These are phyloP conservation scores for Heterochromis multidens DNA, from an alignment of 2,113 vertebrate genomes.

Conservation along the genomic window DNA sequence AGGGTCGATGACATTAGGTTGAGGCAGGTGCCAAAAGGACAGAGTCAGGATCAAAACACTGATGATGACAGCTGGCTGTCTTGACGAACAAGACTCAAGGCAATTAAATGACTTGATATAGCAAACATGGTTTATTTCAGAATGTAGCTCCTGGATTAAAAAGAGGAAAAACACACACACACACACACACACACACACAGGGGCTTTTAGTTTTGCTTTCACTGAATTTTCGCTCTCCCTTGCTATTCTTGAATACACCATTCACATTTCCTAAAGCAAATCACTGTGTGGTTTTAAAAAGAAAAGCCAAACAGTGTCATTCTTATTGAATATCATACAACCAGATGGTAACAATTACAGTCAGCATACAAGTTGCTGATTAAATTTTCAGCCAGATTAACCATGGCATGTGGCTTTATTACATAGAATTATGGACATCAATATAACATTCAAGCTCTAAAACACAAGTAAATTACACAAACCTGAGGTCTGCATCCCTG, in stretches of 20 bases:
- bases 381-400: neutral
- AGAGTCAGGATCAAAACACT: neutral
- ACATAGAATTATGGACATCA: neutral
- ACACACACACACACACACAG: too few species aligned
- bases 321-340: neutral
- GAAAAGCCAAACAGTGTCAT: neutral
- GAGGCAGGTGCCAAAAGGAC: neutral
- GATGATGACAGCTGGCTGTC: neutral
- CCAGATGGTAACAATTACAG: conserved; percentile 1
- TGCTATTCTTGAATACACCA: neutral
- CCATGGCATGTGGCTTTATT: neutral
- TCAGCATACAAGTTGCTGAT: neutral
- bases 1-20: neutral
- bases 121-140: neutral
- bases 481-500: neutral
- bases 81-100: neutral
- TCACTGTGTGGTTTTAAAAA: neutral
- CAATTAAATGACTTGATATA: neutral
- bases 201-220: neutral
- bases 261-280: neutral
- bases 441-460: neutral
- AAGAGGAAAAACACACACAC: neutral
- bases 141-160: neutral
- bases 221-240: neutral
- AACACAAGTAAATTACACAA: neutral